A percentile compares a stretch with the other conserved stretches of the same genome.
Conservation (phyloP, 2,113 vertebrate genomes). For the Atherinomorus stipes region DNA sequence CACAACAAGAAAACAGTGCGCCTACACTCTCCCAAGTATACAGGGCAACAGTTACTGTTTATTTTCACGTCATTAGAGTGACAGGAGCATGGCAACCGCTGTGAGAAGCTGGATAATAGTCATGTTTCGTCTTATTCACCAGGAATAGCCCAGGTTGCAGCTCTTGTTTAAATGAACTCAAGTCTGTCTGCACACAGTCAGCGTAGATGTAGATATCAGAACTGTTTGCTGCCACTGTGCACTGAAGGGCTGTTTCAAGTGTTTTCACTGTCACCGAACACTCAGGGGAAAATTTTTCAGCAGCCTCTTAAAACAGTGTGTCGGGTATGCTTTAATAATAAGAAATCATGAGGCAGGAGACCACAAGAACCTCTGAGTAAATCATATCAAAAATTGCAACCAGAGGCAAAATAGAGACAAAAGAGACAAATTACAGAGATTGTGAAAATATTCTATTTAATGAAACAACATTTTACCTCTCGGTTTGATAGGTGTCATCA, state of each 20-base stretch:
- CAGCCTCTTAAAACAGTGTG: not conserved
- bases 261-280: slow-evolving; percentile 18
- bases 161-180: slow-evolving; percentile 27
- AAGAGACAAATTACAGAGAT: not conserved
- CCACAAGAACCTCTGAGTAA: not conserved
- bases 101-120: slow-evolving; percentile 51
- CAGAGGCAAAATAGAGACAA: not conserved
- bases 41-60: slow-evolving; percentile 62
- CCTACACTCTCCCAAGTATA: slow-evolving; percentile 24
- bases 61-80: slow-evolving; percentile 69
- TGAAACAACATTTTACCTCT: not conserved
- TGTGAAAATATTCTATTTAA: not conserved
- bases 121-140: slow-evolving; percentile 35
- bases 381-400: not conserved
- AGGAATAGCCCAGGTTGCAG: slow-evolving; percentile 24
- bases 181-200: not conserved
- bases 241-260: slow-evolving; percentile 6
- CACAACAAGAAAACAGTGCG: slow-evolving; percentile 41
- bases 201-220: slow-evolving; percentile 14
- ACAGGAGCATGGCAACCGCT: slow-evolving; percentile 59
- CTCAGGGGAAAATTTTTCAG: not conserved
- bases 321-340: not conserved
- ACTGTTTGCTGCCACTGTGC: slow-evolving; percentile 11
- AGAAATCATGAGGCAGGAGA: not conserved
- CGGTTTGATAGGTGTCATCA: not conserved